These are phyloP conservation scores for Pemphredon lugubris DNA, from an alignment of 2,888 invertebrate species.

Conservation along the genomic window DNA sequence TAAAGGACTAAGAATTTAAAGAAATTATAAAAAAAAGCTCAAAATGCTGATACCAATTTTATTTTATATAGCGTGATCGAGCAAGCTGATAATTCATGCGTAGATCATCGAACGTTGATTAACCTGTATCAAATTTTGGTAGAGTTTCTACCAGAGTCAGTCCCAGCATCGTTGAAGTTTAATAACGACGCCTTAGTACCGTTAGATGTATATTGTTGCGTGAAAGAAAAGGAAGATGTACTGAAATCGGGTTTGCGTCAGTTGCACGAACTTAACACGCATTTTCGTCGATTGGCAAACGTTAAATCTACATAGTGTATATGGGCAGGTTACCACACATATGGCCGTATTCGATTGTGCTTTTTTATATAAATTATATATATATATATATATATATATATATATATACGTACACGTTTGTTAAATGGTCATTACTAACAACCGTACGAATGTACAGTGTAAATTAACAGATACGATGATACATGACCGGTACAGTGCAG, in stretches of 20 bases:
- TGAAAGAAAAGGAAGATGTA: constrained; percentile 66
- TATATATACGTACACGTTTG: constrained; percentile 10
- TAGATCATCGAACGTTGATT: constrained; percentile 62
- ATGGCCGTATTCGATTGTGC: too few species aligned
- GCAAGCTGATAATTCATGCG: constrained; percentile 55
- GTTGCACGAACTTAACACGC: constrained; percentile 72
- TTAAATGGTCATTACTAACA: not conserved
- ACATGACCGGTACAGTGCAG: not conserved
- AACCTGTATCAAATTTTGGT: constrained; percentile 67
- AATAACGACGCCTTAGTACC: constrained; percentile 53
- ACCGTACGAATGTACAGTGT: constrained; percentile 8
- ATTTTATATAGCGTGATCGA: constrained; percentile 69
- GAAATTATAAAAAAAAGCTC: too few species aligned
- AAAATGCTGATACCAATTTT: too few species aligned
- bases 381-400: constrained; percentile 2
- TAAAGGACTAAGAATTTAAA: too few species aligned
- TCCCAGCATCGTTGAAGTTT: not conserved
- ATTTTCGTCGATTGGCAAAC: constrained; percentile 71
- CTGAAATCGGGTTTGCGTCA: constrained; percentile 72
- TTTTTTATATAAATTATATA: not conserved
- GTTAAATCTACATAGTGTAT: constrained; percentile 33
- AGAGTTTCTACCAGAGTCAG: constrained; percentile 64
- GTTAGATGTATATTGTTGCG: constrained; percentile 73
- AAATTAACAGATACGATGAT: constrained; percentile 20
- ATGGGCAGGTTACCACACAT: not conserved